Percentiles rank a stretch among this genome's conserved stretches.
phyloP scores from a whole-genome alignment of 1,140 invertebrate species.

The Ectropis grisescens region DNA sequence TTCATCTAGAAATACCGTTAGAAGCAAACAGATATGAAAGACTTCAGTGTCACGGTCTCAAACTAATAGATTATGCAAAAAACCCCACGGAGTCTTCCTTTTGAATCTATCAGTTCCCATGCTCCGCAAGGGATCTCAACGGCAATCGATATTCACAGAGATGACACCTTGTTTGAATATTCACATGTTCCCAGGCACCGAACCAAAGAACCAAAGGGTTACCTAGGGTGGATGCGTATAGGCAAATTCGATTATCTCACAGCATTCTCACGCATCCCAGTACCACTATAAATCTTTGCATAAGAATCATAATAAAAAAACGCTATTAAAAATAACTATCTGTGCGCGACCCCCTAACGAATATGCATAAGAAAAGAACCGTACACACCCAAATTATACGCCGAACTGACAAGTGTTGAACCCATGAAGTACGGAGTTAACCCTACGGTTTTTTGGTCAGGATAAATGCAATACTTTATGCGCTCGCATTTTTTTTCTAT shows the following conservation, averaged over 20 bases:
- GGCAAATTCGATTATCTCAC: conserved; percentile 68
- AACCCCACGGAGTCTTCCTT: conserved; percentile 47
- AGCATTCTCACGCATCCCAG: conserved; percentile 61
- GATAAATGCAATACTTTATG: conserved; percentile 39
- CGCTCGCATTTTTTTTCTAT: conserved; percentile 52
- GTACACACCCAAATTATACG: conserved; percentile 63
- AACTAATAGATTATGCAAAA: conserved; percentile 65
- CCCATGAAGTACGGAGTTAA: conserved; percentile 28
- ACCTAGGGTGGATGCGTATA: conserved; percentile 46
- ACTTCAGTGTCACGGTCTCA: conserved; percentile 8
- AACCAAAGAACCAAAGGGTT: conserved; percentile 59
- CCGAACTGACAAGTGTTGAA: conserved; percentile 56
- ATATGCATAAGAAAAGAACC: conserved; percentile 62
- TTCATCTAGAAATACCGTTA: conserved; percentile 53
- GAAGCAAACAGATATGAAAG: conserved; percentile 35
- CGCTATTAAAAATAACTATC: conserved; percentile 63
- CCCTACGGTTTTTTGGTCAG: too few relatives aligned
- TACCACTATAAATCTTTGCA: conserved; percentile 65
- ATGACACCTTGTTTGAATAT: conserved; percentile 70
- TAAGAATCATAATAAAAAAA: conserved; percentile 56
- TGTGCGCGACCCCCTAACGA: conserved; percentile 38
- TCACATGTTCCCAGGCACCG: conserved; percentile 61
- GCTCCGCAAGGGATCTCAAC: conserved; percentile 42
- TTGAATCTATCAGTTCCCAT: conserved; percentile 64
- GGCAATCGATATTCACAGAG: conserved; percentile 65